Evolutionary conservation across 2,888 invertebrate genomes (phyloP), one percentile per base, ranked within the genome.

Genomic region (Diaprepes abbreviatus): DNA sequence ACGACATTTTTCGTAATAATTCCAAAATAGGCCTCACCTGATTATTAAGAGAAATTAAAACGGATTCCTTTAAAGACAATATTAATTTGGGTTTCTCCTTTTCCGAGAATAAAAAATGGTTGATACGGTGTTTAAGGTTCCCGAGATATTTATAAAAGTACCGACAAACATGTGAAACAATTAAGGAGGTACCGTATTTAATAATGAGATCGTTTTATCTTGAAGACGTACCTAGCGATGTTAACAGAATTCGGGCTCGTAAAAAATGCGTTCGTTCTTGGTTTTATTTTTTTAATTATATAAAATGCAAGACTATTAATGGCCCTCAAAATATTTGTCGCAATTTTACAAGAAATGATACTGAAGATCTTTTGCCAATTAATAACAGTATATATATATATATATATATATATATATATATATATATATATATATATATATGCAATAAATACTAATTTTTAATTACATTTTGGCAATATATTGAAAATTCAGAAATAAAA

Each of bases 21-120:
- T 21, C 38, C 38, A 24, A 55, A 55, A 55, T 21, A 7, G 55
- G 55, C 1, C 21, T 16, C 19, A 12, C 60, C 48, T 48, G 45
- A 60, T 60, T 60, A 60, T 48, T 12, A 60, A 60, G 48, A 33
- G 60, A 60, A 60, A 60, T 60, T 60, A 60, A 60, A 43, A 31
- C 28, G 48, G 48, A 60, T 48, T 48, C 60, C 60, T 60, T 60
- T 33, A 45, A 19, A 35, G 55, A 55, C 38, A 36, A 38, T 38
- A 38, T 55, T 55, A 55, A 55, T 55, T 38, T 21, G 45, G 59
- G 45, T 59, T 59, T 59, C 59, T 59, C 59, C 59, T 40, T 59
- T 59, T 45, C 45, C 10, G 59, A 14, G 59, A 59, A 59, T 43
- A 45, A 59, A 59, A 59, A 59, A 59, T 45, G 33, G 1, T 28